These are phyloP conservation scores for Protobothrops mucrosquamatus DNA, from an alignment of 2,113 vertebrate genomes.

Conservation along the genomic window DNA sequence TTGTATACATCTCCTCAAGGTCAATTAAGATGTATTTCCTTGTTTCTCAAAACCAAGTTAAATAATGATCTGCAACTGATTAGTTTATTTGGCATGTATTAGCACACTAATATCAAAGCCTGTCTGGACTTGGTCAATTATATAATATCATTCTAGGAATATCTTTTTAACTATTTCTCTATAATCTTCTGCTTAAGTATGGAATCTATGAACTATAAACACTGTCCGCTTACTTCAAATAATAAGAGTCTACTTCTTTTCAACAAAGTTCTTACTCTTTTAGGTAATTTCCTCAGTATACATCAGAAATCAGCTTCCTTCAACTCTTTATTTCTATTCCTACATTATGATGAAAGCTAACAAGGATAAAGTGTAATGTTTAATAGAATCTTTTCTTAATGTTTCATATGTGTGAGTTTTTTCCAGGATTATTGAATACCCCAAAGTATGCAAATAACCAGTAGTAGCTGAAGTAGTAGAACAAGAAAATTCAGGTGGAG, in stretches of 20 bases:
- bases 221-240: neutral
- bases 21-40: neutral
- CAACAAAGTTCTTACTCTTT: neutral
- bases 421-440: neutral
- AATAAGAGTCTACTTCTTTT: neutral
- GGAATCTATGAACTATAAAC: neutral
- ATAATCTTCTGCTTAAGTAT: neutral
- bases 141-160: neutral
- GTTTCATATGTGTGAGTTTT: neutral
- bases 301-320: neutral
- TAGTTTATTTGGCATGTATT: neutral
- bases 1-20: neutral
- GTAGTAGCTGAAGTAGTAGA: neutral
- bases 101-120: neutral
- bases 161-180: neutral
- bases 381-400: neutral
- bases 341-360: too few species aligned
- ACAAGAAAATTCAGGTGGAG: neutral
- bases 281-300: neutral
- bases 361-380: neutral
- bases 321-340: neutral
- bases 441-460: neutral
- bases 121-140: neutral
- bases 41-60: neutral
- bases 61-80: neutral